Evolutionary conservation across 2,888 invertebrate genomes (phyloP).

Genomic region (Atrina japonica): DNA sequence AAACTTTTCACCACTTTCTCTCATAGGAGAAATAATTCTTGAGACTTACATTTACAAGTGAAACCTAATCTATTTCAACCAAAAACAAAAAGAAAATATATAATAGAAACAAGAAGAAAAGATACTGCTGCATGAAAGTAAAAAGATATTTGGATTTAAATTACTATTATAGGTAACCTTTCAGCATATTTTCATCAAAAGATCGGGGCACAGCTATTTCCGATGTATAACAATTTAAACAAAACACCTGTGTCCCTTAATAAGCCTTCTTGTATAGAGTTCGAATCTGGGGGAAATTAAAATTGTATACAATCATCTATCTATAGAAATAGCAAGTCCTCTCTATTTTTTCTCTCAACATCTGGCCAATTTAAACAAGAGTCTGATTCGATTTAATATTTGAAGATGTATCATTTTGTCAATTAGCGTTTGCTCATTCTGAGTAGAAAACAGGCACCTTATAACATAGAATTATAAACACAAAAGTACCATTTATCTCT

Average conservation of each 20-base stretch:
- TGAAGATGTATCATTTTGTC: constrained; percentile 1
- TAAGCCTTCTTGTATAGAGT: not conserved
- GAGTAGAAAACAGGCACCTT: not conserved
- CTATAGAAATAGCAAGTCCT: constrained; percentile 6
- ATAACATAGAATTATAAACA: no score
- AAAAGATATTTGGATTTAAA: no score
- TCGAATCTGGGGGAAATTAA: constrained; percentile 12
- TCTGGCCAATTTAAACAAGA: constrained; percentile 7
- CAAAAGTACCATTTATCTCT: no score
- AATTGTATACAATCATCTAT: not conserved
- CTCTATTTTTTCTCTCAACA: not conserved
- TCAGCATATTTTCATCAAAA: no score
- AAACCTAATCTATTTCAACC: no score
- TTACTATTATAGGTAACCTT: no score
- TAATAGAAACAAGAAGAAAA: no score
- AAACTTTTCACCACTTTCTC: no score
- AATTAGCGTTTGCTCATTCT: not conserved
- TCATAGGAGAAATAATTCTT: no score
- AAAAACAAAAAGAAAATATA: no score
- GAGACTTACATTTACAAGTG: no score
- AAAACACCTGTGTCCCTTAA: constrained; percentile 5
- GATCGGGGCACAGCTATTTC: not conserved
- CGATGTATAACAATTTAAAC: not conserved
- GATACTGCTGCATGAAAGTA: no score
- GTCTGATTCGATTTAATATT: constrained; percentile 6